Evolutionary conservation across 2,113 vertebrate species (phyloP).

Genomic region (Percopsis transmontana): DNA sequence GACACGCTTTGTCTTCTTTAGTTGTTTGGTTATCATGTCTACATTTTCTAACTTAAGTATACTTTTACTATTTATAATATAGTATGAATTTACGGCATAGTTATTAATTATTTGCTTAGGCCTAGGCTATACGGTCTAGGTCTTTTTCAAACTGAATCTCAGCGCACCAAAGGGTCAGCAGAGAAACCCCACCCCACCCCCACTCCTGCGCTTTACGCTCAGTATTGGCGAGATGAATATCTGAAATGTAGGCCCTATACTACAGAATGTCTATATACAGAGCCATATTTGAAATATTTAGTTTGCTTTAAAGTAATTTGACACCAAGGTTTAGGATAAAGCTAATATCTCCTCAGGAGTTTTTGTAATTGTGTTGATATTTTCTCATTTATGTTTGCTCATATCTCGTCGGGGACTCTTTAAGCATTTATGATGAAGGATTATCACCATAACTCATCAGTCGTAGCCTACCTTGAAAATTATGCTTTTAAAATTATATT

Average conservation of each 20-base stretch:
- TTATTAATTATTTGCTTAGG: not conserved
- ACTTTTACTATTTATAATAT: not conserved
- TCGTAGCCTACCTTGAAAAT: too few species aligned
- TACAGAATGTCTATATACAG: too few species aligned
- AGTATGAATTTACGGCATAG: not conserved
- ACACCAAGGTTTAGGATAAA: too few species aligned
- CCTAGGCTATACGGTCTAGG: too few species aligned
- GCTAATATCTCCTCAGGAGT: not conserved
- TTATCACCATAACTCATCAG: too few species aligned
- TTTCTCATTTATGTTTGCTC: not conserved
- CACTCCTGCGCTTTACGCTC: not conserved
- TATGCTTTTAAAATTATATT: not conserved
- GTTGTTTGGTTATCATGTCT: not conserved
- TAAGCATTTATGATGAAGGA: too few species aligned
- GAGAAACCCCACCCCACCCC: slow-evolving; percentile 38
- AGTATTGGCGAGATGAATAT: too few species aligned
- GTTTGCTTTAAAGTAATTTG: slow-evolving; percentile 37
- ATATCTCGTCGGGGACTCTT: too few species aligned
- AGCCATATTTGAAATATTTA: slow-evolving; percentile 30
- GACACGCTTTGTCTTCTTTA: too few species aligned
- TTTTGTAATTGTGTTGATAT: not conserved
- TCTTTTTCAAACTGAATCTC: slow-evolving; percentile 62
- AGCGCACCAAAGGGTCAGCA: slow-evolving; percentile 71
- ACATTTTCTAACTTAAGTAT: not conserved
- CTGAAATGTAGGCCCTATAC: too few species aligned